phyloP scores from a whole-genome alignment of 1,140 invertebrate genomes.

The Drosophila repleta region DNA sequence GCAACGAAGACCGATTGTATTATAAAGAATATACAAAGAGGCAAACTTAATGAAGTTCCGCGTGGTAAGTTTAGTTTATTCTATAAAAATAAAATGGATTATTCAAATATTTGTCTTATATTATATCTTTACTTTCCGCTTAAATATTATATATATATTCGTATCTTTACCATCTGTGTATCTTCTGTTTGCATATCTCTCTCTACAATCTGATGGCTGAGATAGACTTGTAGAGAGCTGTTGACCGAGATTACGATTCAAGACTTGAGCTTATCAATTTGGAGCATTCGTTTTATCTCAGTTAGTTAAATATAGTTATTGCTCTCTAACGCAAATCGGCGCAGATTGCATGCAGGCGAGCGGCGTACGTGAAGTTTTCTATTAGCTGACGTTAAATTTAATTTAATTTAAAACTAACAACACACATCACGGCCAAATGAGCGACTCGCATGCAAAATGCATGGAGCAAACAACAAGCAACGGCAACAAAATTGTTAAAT shows the following conservation, averaged over 20 bases:
- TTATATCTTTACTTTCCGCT: no score
- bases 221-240: slow-evolving; percentile 5
- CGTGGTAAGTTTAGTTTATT: no score
- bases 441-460: slow-evolving; percentile 64
- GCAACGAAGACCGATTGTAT: no score
- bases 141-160: no score
- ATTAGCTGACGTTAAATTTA: slow-evolving; percentile 78
- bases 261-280: neutral
- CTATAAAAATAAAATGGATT: neutral
- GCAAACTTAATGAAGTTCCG: neutral
- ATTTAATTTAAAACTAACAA: slow-evolving; percentile 78
- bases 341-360: slow-evolving; percentile 23
- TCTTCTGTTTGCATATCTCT: no score
- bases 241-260: neutral
- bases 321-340: neutral
- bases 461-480: slow-evolving; percentile 16
- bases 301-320: slow-evolving; percentile 4
- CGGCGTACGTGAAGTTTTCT: slow-evolving; percentile 62
- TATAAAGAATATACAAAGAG: no score
- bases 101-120: no score
- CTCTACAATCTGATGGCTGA: no score
- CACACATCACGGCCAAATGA: slow-evolving; percentile 59
- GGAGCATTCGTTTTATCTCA: neutral
- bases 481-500: slow-evolving; percentile 47
- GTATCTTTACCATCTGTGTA: no score